Evolutionary conservation across 2,797 vertebrate genomes (phyloP).

Genomic region (Crenichthys baileyi): DNA sequence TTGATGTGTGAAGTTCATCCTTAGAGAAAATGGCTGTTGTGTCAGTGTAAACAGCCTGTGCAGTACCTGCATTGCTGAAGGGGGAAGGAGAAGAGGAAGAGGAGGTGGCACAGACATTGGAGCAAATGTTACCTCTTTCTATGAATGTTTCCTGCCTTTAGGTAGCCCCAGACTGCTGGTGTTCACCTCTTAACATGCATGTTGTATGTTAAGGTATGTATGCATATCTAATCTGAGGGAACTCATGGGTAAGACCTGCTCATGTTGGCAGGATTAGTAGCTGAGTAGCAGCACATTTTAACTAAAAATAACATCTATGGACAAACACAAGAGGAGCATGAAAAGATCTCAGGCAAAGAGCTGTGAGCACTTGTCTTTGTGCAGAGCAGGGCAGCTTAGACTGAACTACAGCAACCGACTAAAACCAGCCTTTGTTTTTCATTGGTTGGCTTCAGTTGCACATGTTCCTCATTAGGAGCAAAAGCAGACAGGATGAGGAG

Average conservation of each 20-base stretch:
- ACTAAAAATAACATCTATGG: conserved; percentile 55
- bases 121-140: conserved; percentile 69
- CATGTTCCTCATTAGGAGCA: conserved; percentile 78
- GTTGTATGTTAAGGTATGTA: conserved; percentile 70
- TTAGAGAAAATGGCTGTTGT: conserved; percentile 67
- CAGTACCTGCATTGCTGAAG: conserved; percentile 73
- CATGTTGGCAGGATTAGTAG: conserved; percentile 68
- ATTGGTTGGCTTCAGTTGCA: conserved; percentile 75
- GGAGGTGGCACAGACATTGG: conserved; percentile 67
- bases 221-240: conserved; percentile 64
- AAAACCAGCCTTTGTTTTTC: conserved; percentile 61
- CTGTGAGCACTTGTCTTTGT: conserved; percentile 52
- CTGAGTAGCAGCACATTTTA: conserved; percentile 39
- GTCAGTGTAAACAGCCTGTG: conserved; percentile 72
- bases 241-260: conserved; percentile 54
- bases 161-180: conserved; percentile 48
- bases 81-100: conserved; percentile 59
- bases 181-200: conserved; percentile 64
- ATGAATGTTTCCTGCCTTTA: conserved; percentile 61
- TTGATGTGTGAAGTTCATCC: conserved; percentile 46
- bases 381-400: conserved; percentile 47
- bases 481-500: conserved; percentile 69
- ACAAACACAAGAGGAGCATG: conserved; percentile 23
- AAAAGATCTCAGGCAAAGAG: conserved; percentile 30
- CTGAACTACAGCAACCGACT: conserved; percentile 58